Percentiles rank a stretch among this genome's conserved stretches.
Conservation (phyloP, 2,113 vertebrate species). For the Petromus typicus region DNA sequence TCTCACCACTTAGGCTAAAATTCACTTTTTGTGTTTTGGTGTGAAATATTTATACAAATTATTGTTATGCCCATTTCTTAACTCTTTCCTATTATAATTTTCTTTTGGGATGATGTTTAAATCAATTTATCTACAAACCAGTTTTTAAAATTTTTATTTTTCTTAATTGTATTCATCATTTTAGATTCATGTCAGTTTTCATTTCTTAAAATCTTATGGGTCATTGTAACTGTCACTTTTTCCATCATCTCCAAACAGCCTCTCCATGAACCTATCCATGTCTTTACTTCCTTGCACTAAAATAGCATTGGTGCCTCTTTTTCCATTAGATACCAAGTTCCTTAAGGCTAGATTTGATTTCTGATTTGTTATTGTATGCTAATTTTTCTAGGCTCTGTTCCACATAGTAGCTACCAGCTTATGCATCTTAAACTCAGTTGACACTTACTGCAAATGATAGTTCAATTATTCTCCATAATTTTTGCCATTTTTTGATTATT, state of each 20-base stretch:
- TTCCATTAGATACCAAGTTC: background rate
- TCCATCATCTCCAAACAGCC: background rate
- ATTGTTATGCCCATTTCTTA: background rate
- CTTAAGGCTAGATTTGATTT: background rate
- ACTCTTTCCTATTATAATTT: background rate
- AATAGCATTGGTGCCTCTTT: background rate
- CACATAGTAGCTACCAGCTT: background rate
- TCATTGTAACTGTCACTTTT: background rate
- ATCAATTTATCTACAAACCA: background rate
- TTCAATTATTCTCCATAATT: background rate
- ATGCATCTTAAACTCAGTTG: background rate
- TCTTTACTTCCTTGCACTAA: background rate
- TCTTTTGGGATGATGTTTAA: background rate
- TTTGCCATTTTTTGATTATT: background rate
- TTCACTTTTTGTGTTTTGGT: background rate
- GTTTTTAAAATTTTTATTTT: background rate
- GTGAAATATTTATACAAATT: background rate
- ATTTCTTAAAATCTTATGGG: background rate
- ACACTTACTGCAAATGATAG: background rate
- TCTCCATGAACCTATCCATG: background rate
- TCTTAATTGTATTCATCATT: background rate
- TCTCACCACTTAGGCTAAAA: background rate
- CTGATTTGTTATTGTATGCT: background rate
- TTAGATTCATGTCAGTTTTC: background rate
- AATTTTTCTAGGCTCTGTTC: background rate